Evolutionary conservation across 2,888 invertebrate species (phyloP).

Genomic region (Spicauda simplicius): DNA sequence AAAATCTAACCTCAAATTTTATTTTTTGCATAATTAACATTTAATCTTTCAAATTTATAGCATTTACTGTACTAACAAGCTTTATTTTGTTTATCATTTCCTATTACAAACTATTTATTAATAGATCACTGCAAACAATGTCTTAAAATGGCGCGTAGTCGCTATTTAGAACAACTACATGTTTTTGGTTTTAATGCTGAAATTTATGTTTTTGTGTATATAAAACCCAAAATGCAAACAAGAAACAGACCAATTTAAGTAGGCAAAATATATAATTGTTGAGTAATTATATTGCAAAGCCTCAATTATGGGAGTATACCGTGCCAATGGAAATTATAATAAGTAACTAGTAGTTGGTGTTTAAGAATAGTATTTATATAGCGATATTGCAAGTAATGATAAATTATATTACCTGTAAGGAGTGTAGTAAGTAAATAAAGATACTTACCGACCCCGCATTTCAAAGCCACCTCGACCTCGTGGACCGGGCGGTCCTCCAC

Average conservation of each 20-base stretch:
- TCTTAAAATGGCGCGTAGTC: background rate
- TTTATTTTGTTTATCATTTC: too few relatives aligned
- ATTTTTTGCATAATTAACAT: too few relatives aligned
- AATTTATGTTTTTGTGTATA: too few relatives aligned
- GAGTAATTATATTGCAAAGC: too few relatives aligned
- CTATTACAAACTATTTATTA: too few relatives aligned
- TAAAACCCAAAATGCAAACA: too few relatives aligned
- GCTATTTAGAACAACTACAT: background rate
- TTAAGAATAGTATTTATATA: background rate
- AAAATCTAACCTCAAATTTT: background rate
- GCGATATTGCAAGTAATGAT: background rate
- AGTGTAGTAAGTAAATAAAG: background rate
- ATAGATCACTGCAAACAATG: background rate
- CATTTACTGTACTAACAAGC: too few relatives aligned
- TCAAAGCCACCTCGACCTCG: conserved; percentile 77
- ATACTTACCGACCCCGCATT: conserved; percentile 75
- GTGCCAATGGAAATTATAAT: background rate
- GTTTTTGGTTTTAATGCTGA: too few relatives aligned
- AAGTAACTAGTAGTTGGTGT: too few relatives aligned
- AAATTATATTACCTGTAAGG: background rate
- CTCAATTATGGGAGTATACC: background rate
- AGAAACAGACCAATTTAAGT: too few relatives aligned
- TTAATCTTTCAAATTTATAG: too few relatives aligned
- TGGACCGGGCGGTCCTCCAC: conserved; percentile 72
- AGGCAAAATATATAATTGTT: too few relatives aligned